Base-by-base conservation (phyloP, 2,797 vertebrate genomes). In the Pseudochromis fuscus region DNA sequence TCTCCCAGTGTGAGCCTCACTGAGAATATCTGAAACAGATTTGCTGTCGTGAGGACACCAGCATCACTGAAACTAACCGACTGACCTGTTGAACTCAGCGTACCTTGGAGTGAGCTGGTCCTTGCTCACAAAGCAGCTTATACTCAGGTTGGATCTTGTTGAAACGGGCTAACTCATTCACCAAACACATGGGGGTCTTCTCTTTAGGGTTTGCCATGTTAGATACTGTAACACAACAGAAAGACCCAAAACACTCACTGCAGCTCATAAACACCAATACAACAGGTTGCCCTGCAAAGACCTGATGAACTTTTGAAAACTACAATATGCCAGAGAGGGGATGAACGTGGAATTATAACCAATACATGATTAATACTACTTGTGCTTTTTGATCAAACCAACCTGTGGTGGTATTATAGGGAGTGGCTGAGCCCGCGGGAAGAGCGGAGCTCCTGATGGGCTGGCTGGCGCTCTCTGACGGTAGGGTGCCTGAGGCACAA, bases 141-240 rank as follows among this genome's bases (percentile, higher is more conserved):
- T 96, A 97, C 86, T 98, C 95, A 2, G 96, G 96, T 87, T 98
- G 96, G 86, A 97, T 95, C 93, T 97, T 99, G 92, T 96, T 98
- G 93, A 97, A 98, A 95, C 95, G 96, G 94, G 96, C 96, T 95
- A 98, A 96, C 95, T 98, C 96, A 96, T 97, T 99, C 95, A 98
- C 96, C 94, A 99, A 94, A 96, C 96, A 97, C 96, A 98, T 96
- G 55, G 97, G 95, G 93, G 96, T 99, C 95, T 98, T 98, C 96
- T 98, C 97, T 97, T 97, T 98, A 96, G 96, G 95, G 95, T 98
- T 96, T 97, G 96, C 96, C 97, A 98, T 96, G 96, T 96, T 97
- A 92, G 95, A 94, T 94, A 95, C 96, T 99, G 89, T 72, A 93
- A 83, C 3, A 68, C 89, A 77, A 59, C 13, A 31, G 60, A 48